These are phyloP conservation scores for Thalassarche chlororhynchos DNA, from an alignment of 2,113 vertebrate genomes.

Conservation along the genomic window DNA sequence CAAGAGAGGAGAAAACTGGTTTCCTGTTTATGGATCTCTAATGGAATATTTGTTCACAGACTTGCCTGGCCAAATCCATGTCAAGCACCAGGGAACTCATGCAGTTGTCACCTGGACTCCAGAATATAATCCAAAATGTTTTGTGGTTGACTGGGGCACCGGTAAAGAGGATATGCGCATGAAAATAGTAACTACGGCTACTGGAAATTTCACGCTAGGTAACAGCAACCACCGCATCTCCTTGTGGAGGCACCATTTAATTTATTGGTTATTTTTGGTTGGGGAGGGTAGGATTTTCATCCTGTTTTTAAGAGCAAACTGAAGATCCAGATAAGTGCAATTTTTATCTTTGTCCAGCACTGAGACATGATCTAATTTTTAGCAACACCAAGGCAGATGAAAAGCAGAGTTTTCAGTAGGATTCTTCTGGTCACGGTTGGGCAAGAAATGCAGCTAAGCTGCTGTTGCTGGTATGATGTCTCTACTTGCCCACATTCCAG, in stretches of 20 bases:
- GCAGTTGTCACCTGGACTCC: constrained; percentile 55
- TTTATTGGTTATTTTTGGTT: background rate
- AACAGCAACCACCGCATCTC: background rate
- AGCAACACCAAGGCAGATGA: background rate
- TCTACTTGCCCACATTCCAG: background rate
- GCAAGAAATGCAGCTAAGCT: background rate
- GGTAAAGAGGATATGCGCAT: constrained; percentile 30
- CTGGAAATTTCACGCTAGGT: constrained; percentile 11
- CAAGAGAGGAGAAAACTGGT: background rate
- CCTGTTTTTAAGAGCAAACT: background rate
- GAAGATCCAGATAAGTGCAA: background rate
- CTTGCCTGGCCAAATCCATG: constrained; percentile 44
- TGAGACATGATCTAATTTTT: background rate
- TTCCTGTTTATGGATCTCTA: background rate
- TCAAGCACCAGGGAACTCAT: background rate
- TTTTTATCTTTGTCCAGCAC: background rate
- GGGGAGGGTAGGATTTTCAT: background rate
- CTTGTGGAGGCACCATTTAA: background rate
- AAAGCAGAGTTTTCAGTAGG: background rate
- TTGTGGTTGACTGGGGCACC: constrained; percentile 66
- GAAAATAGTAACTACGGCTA: background rate
- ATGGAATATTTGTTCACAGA: background rate
- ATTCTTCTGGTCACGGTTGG: background rate
- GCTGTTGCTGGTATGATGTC: background rate
- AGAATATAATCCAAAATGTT: constrained; percentile 36